These are phyloP conservation scores for Gallinago jamesoni DNA, from an alignment of 2,113 vertebrate species.

Conservation along the genomic window DNA sequence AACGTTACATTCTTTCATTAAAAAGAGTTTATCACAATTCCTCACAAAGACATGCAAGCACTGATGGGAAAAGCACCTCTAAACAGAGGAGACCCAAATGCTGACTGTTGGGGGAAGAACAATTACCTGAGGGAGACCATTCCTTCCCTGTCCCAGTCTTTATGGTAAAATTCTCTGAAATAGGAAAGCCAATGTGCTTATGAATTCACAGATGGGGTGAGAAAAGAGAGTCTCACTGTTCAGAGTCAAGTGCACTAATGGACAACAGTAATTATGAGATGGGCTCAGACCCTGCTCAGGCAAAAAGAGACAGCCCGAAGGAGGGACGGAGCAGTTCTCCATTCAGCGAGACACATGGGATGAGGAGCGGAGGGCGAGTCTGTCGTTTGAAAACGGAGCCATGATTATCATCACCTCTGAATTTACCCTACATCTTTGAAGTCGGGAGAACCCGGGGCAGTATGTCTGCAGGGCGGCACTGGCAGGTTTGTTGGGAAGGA, in stretches of 20 bases:
- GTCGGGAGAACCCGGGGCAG: neutral
- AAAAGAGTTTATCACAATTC: neutral
- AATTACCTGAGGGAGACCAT: neutral
- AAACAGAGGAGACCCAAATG: neutral
- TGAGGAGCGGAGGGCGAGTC: neutral
- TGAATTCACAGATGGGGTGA: neutral
- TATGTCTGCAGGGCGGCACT: neutral
- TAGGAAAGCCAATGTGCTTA: neutral
- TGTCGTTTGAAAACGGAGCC: neutral
- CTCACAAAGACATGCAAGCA: neutral
- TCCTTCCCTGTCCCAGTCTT: neutral
- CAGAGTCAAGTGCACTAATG: neutral
- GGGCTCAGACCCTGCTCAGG: neutral
- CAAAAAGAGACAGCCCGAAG: neutral
- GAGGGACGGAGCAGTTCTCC: neutral
- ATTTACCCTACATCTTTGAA: neutral
- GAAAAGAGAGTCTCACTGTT: neutral
- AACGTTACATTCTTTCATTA: neutral
- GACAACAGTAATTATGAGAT: neutral
- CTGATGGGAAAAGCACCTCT: neutral
- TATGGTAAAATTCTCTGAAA: neutral
- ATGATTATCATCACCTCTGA: neutral
- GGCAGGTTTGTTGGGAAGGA: neutral
- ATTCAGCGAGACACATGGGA: fast-evolving
- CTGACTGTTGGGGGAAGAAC: neutral